Evolutionary conservation across 2,797 vertebrate species (phyloP), one percentile per base, ranked within the genome.

Genomic region (Enteromius argenteus): DNA sequence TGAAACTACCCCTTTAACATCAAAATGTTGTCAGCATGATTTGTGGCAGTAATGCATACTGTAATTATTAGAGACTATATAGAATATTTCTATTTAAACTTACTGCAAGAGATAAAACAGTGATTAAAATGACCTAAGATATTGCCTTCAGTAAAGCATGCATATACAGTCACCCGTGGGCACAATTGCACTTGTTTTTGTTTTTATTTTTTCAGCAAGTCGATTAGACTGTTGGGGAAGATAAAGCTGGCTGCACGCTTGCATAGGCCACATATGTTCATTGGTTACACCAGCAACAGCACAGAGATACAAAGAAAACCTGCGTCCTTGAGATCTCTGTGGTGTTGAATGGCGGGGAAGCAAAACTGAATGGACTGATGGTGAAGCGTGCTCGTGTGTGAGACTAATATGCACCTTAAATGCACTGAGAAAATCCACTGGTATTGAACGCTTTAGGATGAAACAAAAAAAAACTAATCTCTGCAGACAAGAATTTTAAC

Each of bases 201-300:
- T 35, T 35, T 35, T 44, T 13, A 8, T 73, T 64, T 80, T 56
- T 69, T 32, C 5, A 10, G 30, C 17, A 37, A 42, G 71, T 66
- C 56, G 5, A 67, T 73, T 49, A 76, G 11, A 58, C 62, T 56
- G 74, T 58, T 81, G 51, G n/a, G 27, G 6, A 58, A 66, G 37
- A 64, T 62, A 89, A 90, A 89, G 46, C 86, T 85, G 90, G 73
- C 23, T 69, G 64, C 80, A 53, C 69, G 51, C 79, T 69, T 60
- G 89, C 87, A 86, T 82, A 69, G 88, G 86, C 91, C 92, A 91
- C 88, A 80, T 91, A 93, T 90, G 35, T 84, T 91, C 90, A 84
- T 89, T 79, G 89, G 94, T 95, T 92, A 83, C 92, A 92, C 64
- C 85, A 90, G 94, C 90, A 96, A 95, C 94, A 91, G 85, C 90